Percentiles rank a stretch among this genome's conserved stretches.
Conservation (phyloP, 2,113 vertebrate species). For the Zosterops japonicus region DNA sequence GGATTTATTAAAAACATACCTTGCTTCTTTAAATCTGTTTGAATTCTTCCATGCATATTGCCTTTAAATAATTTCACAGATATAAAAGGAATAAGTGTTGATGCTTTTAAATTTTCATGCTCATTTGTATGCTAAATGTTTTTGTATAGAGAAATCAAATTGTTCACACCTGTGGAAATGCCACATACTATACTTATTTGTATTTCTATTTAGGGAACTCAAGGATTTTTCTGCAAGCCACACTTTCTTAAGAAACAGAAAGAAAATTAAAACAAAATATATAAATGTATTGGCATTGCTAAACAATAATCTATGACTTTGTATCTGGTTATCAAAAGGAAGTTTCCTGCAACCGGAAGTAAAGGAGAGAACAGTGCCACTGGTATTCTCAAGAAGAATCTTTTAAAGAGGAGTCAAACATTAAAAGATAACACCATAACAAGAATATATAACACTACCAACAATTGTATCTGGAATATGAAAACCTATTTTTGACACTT, state of each 20-base stretch:
- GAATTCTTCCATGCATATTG: conserved; percentile 50
- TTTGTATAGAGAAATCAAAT: conserved; percentile 63
- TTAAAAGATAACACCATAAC: neutral
- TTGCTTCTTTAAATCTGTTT: conserved; percentile 16
- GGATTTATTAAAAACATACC: neutral
- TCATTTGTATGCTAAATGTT: conserved; percentile 47
- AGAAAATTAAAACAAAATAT: neutral
- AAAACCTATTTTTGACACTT: neutral
- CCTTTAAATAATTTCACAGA: conserved; percentile 64
- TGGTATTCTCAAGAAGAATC: neutral
- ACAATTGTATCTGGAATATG: neutral
- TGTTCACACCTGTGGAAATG: conserved; percentile 50
- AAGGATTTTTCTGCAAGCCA: conserved; percentile 33
- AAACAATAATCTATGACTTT: neutral
- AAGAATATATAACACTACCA: neutral
- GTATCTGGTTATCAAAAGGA: conserved; percentile 13
- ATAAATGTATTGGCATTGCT: neutral
- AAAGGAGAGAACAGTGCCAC: neutral
- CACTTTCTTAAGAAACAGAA: neutral
- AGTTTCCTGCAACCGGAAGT: conserved; percentile 24
- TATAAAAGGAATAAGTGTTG: conserved; percentile 52
- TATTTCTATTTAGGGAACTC: conserved; percentile 21
- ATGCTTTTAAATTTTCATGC: conserved; percentile 64
- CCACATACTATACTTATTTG: neutral
- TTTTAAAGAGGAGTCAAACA: neutral